Base-by-base conservation (phyloP, 2,113 vertebrate genomes). In the Tautogolabrus adspersus region DNA sequence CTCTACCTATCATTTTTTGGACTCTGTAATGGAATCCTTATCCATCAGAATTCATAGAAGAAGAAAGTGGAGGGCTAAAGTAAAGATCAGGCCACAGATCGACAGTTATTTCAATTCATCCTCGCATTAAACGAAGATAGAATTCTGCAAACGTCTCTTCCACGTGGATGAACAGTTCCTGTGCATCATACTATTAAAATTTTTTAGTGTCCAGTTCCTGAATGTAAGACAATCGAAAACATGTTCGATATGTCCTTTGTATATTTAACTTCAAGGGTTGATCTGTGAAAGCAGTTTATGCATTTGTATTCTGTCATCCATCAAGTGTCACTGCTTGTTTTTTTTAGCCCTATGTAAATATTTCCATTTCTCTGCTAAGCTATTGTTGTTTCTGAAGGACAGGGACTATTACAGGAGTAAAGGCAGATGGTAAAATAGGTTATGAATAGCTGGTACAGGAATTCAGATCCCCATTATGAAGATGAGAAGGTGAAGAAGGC, bases 321-420 rank as follows among this genome's bases (percentile, higher is more conserved):
- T 83, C 49, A 61, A 55, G 18, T 69, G 74, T 75, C 80, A 63
- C 65, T 1, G 21, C 9, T 54, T 80, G 51, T 70, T 69, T 30
- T 75, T 77, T 66, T 23, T 75, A 71, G 40, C 62, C 15, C 21
- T 38, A 59, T 75, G 70, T 70, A 72, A 69, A 71, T 11, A 55
- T 44, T 40, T 9, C 38, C 16, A 5, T 72, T n/a, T 47, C 22
- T 18, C 59, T 72, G 55, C 83, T 74, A 59, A 46, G 21, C 52
- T 64, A 30, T 65, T 65, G 40, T 60, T 60, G 13, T 52, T 68
- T 72, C 56, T 59, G 18, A 76, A 57, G 8, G 63, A 34, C 42
- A 19, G 30, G 5, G 64, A 69, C 71, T 44, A 75, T 71, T 44
- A 67, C 65, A 26, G 19, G 16, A 22, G 12, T 46, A 1, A 46